Conservation (phyloP, 1,140 invertebrate genomes). For the Theocolax elegans region DNA sequence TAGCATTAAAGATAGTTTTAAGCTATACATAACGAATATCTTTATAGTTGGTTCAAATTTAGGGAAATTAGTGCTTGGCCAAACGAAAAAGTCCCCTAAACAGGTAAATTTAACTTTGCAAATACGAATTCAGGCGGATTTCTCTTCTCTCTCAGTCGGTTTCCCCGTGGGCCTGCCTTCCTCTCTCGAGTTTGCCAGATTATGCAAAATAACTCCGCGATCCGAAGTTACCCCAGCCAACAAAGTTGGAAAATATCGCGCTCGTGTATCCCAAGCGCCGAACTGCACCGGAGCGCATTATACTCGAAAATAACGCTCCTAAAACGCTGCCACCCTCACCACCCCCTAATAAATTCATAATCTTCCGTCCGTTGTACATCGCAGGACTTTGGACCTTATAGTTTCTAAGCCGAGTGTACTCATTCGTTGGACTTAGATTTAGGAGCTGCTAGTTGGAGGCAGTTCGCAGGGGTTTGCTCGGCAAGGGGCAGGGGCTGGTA, state of each 20-base stretch:
- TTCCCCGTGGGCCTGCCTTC: background rate
- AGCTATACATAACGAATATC: too few relatives aligned
- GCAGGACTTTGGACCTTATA: conserved; percentile 37
- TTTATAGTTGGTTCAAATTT: too few relatives aligned
- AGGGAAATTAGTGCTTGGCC: too few relatives aligned
- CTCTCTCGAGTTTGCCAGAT: conserved; percentile 32
- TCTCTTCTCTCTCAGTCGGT: background rate
- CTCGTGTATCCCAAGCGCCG: conserved; percentile 18
- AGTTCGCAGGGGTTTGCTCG: conserved; percentile 56
- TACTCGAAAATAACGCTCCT: conserved; percentile 39
- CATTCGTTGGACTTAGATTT: conserved; percentile 65
- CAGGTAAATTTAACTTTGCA: conserved; percentile 39
- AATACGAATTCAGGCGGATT: conserved; percentile 25
- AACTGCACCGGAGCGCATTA: conserved; percentile 37
- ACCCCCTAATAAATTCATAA: conserved; percentile 38
- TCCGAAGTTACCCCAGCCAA: conserved; percentile 33
- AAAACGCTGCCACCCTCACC: conserved; percentile 10
- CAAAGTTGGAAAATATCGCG: conserved; percentile 41
- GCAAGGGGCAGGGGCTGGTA: background rate
- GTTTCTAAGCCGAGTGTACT: conserved; percentile 63
- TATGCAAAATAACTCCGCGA: conserved; percentile 42
- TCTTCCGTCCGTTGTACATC: conserved; percentile 24
- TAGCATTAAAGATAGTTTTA: too few relatives aligned
- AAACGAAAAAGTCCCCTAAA: conserved; percentile 32
- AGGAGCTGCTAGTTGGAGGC: conserved; percentile 65